Evolutionary conservation across 2,113 vertebrate genomes (phyloP).

Genomic region (Lanius collurio): DNA sequence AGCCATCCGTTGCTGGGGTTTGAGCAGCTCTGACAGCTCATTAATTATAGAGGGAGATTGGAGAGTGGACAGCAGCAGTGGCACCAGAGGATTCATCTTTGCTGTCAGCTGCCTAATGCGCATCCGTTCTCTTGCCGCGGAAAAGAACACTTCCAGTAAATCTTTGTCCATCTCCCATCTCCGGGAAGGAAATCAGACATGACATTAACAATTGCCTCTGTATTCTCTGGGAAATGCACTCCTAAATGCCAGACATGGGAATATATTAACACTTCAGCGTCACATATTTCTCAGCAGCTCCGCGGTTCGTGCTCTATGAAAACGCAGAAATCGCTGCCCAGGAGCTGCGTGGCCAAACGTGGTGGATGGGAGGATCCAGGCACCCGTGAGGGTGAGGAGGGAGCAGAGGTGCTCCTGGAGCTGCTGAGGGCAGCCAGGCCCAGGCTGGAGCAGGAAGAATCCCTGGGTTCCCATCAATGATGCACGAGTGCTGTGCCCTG

Average conservation of each 20-base stretch:
- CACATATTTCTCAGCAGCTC: background rate
- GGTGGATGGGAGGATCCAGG: fast-evolving
- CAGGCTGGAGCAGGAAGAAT: background rate
- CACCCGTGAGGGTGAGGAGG: fast-evolving
- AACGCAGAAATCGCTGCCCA: background rate
- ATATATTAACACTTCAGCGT: conserved; percentile 23
- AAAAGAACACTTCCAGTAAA: conserved; percentile 57
- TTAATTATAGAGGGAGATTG: conserved; percentile 73
- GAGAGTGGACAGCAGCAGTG: conserved; percentile 48
- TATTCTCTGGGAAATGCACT: conserved; percentile 51
- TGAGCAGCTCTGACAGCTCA: conserved; percentile 77
- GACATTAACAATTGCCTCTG: conserved; percentile 70
- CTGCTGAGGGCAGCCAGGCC: background rate
- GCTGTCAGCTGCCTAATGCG: conserved; percentile 58
- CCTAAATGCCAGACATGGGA: conserved; percentile 29
- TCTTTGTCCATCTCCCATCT: conserved; percentile 62
- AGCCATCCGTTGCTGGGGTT: conserved; percentile 31
- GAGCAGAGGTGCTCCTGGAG: background rate
- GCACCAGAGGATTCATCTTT: conserved; percentile 66
- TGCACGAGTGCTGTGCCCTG: background rate
- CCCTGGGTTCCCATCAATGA: fast-evolving
- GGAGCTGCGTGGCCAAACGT: fast-evolving
- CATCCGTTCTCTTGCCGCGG: conserved; percentile 19
- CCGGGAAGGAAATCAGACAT: conserved; percentile 73
- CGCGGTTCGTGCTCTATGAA: fast-evolving